phyloP scores from a whole-genome alignment of 2,113 vertebrate species.

The Limanda limanda region DNA sequence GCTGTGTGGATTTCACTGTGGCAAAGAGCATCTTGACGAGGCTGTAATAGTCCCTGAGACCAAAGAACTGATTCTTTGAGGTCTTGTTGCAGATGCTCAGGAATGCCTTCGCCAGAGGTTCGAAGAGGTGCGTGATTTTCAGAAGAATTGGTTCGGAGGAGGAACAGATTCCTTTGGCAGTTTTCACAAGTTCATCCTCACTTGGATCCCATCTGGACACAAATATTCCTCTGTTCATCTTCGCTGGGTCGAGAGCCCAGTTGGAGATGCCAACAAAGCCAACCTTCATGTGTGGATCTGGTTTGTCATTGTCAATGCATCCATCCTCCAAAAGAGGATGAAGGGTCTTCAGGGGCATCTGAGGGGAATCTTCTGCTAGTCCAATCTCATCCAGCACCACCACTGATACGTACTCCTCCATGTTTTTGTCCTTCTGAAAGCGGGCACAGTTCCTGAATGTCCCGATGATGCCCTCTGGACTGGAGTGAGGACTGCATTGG shows the following conservation, averaged over 20 bases:
- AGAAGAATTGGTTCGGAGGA: conserved; percentile 60
- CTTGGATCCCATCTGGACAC: conserved; percentile 83
- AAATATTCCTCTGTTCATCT: conserved; percentile 87
- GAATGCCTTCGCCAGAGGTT: conserved; percentile 79
- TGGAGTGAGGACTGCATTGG: conserved; percentile 87
- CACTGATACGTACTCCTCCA: conserved; percentile 84
- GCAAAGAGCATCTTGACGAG: conserved; percentile 84
- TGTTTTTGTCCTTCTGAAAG: conserved; percentile 84
- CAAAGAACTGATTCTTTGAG: conserved; percentile 81
- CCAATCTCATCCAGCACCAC: conserved; percentile 86
- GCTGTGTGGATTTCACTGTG: conserved; percentile 61
- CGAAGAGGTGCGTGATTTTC: conserved; percentile 79
- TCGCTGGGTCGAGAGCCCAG: conserved; percentile 87
- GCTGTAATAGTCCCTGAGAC: conserved; percentile 85
- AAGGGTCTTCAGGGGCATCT: conserved; percentile 86
- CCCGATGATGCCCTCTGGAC: conserved; percentile 84
- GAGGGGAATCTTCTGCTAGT: conserved; percentile 85
- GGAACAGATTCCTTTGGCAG: conserved; percentile 83
- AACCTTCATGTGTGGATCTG: conserved; percentile 82
- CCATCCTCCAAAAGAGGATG: conserved; percentile 86
- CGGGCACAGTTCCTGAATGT: conserved; percentile 84
- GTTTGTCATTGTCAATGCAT: conserved; percentile 81
- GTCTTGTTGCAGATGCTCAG: conserved; percentile 72
- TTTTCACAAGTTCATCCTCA: conserved; percentile 82
- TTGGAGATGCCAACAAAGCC: conserved; percentile 88